Evolutionary conservation across 2,113 vertebrate species (phyloP).

Genomic region (Camelus bactrianus): DNA sequence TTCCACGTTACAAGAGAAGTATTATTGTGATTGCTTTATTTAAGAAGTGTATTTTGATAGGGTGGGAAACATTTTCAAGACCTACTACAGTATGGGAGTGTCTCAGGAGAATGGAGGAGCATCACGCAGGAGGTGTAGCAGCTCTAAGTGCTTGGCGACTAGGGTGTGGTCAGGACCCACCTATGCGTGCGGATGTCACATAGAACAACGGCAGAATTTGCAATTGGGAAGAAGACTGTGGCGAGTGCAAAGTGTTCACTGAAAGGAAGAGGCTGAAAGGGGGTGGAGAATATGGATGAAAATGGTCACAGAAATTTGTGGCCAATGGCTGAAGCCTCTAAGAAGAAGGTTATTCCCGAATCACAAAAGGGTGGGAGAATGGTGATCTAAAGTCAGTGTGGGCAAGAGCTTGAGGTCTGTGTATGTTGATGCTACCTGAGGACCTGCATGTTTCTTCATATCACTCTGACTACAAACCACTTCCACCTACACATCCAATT

Average conservation of each 20-base stretch:
- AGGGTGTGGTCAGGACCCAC: not conserved
- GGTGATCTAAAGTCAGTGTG: not conserved
- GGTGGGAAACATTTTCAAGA: not conserved
- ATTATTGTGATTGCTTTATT: not conserved
- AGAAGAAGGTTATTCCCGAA: not conserved
- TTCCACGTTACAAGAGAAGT: not conserved
- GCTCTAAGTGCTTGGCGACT: not conserved
- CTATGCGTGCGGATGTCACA: not conserved
- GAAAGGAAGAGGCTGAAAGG: not conserved
- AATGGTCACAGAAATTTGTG: not conserved
- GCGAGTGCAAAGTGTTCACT: not conserved
- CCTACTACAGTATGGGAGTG: not conserved
- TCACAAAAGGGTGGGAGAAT: not conserved
- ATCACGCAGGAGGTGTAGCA: no score
- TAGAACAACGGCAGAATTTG: not conserved
- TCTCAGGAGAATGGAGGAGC: not conserved
- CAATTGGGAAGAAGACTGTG: not conserved
- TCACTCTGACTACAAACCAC: not conserved
- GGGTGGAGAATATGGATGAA: not conserved
- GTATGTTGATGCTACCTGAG: not conserved
- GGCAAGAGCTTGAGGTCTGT: not conserved
- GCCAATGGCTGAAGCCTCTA: not conserved
- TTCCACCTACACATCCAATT: not conserved
- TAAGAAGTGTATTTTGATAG: not conserved
- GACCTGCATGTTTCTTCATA: not conserved